Evolutionary conservation across 2,888 invertebrate species (phyloP).

Genomic region (Tinea pellionella): DNA sequence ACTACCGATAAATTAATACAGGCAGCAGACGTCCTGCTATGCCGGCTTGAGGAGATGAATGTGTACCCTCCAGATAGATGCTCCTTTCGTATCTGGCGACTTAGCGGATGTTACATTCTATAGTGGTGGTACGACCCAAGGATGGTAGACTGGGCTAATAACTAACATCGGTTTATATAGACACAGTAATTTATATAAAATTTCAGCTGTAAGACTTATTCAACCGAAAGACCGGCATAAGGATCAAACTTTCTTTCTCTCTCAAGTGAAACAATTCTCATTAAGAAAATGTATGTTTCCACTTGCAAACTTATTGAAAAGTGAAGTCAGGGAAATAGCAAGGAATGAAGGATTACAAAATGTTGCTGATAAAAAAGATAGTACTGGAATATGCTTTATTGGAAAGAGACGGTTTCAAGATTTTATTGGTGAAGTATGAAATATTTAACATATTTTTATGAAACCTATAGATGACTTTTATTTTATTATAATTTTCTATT

Average conservation of each 20-base stretch:
- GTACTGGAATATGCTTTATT: slow-evolving; percentile 97
- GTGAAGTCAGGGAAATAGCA: slow-evolving; percentile 84
- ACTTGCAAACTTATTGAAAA: slow-evolving; percentile 80
- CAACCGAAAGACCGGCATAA: slow-evolving; percentile 80
- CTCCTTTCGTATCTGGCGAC: no score
- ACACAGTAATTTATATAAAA: no score
- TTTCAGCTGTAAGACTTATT: slow-evolving; percentile 75
- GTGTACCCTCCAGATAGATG: no score
- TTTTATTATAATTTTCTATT: slow-evolving; percentile 5
- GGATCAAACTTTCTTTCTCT: slow-evolving; percentile 96
- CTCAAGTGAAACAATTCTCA: slow-evolving; percentile 82
- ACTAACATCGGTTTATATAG: no score
- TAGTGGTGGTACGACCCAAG: no score
- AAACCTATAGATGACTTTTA: no score
- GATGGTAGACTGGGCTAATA: no score
- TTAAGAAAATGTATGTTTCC: slow-evolving; percentile 92
- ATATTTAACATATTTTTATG: no score
- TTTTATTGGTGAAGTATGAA: slow-evolving; percentile 86
- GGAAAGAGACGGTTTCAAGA: slow-evolving; percentile 87
- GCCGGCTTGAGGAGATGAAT: no score
- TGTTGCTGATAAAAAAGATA: slow-evolving; percentile 82
- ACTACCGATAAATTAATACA: no score
- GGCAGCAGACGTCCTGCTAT: no score
- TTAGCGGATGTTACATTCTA: no score
- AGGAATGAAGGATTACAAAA: slow-evolving; percentile 72